Conservation (phyloP, 2,113 vertebrate genomes). For the Bothrops jararaca region DNA sequence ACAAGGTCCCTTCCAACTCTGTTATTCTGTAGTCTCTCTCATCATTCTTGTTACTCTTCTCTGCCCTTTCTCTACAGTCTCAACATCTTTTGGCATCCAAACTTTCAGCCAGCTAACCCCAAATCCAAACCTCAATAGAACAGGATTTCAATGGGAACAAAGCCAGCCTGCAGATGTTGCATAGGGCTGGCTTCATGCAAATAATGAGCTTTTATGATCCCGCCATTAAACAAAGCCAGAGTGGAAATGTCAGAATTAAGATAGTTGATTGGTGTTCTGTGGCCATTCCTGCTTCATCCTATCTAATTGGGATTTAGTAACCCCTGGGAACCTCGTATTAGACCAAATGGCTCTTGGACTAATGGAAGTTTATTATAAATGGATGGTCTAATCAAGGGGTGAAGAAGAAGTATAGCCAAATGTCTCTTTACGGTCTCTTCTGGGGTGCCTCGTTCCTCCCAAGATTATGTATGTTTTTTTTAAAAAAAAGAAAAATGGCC, state of each 20-base stretch:
- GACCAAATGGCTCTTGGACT: not conserved
- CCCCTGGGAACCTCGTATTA: not conserved
- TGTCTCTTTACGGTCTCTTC: not conserved
- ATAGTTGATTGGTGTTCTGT: not conserved
- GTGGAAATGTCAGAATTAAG: not conserved
- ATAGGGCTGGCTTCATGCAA: not conserved
- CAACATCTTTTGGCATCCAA: not conserved
- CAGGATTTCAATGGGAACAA: not conserved
- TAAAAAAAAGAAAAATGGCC: not conserved
- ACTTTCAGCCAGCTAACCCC: not conserved
- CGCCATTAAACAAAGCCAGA: not conserved
- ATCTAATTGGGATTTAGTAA: not conserved
- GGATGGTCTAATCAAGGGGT: not conserved
- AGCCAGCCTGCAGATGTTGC: not conserved
- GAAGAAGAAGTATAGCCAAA: not conserved
- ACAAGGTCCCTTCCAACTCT: no score
- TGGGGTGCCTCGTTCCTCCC: not conserved
- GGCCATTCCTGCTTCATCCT: not conserved
- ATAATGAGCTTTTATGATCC: not conserved
- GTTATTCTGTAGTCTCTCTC: not conserved
- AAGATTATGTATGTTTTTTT: not conserved
- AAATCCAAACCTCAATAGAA: not conserved
- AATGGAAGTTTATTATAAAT: not conserved
- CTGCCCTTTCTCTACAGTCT: not conserved
- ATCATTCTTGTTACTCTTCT: not conserved